Conservation (phyloP, 2,888 invertebrate genomes). For the Isoperla grammatica region DNA sequence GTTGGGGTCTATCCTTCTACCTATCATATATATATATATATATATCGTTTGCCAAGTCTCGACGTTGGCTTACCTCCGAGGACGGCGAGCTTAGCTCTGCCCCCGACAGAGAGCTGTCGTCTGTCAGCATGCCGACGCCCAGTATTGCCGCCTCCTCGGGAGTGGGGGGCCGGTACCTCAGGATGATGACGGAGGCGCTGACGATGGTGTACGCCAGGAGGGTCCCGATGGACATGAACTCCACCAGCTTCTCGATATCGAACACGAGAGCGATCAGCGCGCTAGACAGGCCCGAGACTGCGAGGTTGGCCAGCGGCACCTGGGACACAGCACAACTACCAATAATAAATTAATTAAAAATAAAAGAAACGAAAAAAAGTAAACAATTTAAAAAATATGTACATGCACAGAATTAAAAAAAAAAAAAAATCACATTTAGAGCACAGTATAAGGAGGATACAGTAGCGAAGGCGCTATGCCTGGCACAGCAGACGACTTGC, state of each 20-base stretch:
- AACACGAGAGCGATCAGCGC: slow-evolving; percentile 77
- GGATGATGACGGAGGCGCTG: slow-evolving; percentile 80
- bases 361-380: too few species aligned
- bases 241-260: slow-evolving; percentile 83
- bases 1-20: too few species aligned
- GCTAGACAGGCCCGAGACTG: slow-evolving; percentile 69
- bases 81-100: slow-evolving; percentile 56
- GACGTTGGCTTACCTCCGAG: slow-evolving; percentile 45
- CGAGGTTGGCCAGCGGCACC: slow-evolving; percentile 63
- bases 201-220: slow-evolving; percentile 87
- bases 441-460: too few species aligned
- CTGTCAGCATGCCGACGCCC: slow-evolving; percentile 34
- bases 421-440: too few species aligned
- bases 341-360: too few species aligned
- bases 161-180: slow-evolving; percentile 67
- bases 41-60: too few species aligned
- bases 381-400: too few species aligned
- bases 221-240: slow-evolving; percentile 92
- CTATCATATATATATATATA: too few species aligned
- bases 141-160: slow-evolving; percentile 19
- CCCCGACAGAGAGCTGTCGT: slow-evolving; percentile 57
- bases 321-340: slow-evolving; percentile 30
- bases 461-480: too few species aligned
- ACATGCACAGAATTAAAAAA: too few species aligned
- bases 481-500: too few species aligned